phyloP scores from a whole-genome alignment of 2,888 invertebrate species.

The Agriotes lineatus region DNA sequence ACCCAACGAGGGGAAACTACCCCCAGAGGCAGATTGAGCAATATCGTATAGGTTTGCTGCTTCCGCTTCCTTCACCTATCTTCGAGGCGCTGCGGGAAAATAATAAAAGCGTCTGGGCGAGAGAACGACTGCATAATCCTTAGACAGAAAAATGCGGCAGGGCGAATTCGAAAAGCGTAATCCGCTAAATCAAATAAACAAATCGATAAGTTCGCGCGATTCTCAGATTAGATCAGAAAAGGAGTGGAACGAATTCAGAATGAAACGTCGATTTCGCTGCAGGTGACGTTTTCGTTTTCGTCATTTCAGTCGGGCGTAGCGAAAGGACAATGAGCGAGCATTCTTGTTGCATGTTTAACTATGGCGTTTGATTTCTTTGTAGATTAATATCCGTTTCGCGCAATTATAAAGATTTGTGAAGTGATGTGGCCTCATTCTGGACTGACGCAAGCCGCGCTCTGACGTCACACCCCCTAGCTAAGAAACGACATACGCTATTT shows the following conservation, averaged over 20 bases:
- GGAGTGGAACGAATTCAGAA: neutral
- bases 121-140: neutral
- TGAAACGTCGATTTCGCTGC: neutral
- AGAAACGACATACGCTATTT: constrained; percentile 21
- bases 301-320: neutral
- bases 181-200: constrained; percentile 19
- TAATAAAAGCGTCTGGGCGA: constrained; percentile 7
- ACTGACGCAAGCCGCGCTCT: constrained; percentile 33
- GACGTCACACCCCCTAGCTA: constrained; percentile 18
- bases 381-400: constrained; percentile 51
- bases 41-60: constrained; percentile 38
- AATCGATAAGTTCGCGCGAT: constrained; percentile 18
- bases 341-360: constrained; percentile 16
- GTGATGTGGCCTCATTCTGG: constrained; percentile 63
- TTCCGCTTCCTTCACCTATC: constrained; percentile 33
- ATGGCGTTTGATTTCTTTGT: constrained; percentile 17
- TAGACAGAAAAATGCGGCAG: neutral
- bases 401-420: constrained; percentile 51
- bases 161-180: constrained; percentile 1
- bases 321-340: constrained; percentile 6
- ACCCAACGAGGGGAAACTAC: constrained; percentile 45
- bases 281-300: neutral
- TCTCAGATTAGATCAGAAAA: constrained; percentile 3
- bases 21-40: constrained; percentile 41
- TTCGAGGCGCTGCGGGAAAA: constrained; percentile 17